These are phyloP conservation scores for Corythoichthys haematopterus DNA, from an alignment of 2,113 vertebrate species.

Conservation along the genomic window DNA sequence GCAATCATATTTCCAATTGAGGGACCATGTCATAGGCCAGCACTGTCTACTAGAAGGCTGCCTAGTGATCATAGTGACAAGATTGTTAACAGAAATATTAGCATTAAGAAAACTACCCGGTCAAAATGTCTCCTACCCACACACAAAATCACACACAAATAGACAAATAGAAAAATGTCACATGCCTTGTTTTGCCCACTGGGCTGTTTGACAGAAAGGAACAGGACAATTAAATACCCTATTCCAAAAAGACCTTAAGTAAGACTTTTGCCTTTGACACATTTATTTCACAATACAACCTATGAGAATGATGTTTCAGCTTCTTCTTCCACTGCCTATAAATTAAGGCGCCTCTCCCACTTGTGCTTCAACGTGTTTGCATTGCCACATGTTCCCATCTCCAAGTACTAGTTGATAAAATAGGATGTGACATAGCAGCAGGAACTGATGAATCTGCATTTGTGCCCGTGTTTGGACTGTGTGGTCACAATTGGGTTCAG, in stretches of 20 bases:
- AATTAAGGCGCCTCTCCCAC: background rate
- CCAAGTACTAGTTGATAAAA: constrained; percentile 8
- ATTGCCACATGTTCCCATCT: constrained; percentile 1
- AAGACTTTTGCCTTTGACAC: background rate
- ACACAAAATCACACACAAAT: background rate
- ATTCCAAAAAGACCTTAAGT: background rate
- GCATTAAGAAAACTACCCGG: background rate
- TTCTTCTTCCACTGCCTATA: background rate
- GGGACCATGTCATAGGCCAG: background rate
- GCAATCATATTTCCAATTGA: background rate
- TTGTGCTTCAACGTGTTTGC: constrained; percentile 6
- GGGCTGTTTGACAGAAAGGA: background rate
- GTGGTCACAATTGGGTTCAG: constrained; percentile 33
- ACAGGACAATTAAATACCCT: background rate
- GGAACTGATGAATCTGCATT: constrained; percentile 55
- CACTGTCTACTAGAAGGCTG: background rate
- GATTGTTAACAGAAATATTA: background rate
- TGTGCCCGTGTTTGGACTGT: constrained; percentile 44
- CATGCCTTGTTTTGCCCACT: background rate
- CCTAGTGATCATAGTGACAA: background rate
- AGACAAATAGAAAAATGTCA: background rate
- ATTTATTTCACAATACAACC: background rate
- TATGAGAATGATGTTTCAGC: background rate
- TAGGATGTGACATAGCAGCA: constrained; percentile 36
- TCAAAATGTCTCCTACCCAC: background rate